Evolutionary conservation across 1,140 invertebrate genomes (phyloP).

Genomic region (Drosophila parvula): DNA sequence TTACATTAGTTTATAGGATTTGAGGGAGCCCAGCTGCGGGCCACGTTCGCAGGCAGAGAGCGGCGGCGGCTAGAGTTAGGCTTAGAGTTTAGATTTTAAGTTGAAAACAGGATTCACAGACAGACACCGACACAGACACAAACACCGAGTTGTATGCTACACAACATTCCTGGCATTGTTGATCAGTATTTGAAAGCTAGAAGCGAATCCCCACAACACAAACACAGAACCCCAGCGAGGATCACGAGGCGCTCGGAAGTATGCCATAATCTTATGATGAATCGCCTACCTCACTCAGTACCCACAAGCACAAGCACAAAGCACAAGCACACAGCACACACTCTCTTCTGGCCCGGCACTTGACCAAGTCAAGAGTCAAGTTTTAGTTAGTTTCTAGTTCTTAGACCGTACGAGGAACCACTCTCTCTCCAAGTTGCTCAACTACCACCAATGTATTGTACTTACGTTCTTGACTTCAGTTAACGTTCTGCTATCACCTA

Average conservation of each 20-base stretch:
- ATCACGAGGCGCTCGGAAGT: constrained; percentile 71
- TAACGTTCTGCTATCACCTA: constrained; percentile 30
- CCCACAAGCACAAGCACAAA: constrained; percentile 14
- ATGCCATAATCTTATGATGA: constrained; percentile 76
- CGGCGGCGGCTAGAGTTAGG: constrained; percentile 59
- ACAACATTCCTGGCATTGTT: constrained; percentile 81
- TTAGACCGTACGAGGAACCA: constrained; percentile 41
- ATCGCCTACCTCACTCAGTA: constrained; percentile 64
- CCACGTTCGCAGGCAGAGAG: constrained; percentile 15
- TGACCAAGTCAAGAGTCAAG: constrained; percentile 77
- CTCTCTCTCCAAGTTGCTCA: constrained; percentile 79
- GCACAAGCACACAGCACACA: constrained; percentile 16
- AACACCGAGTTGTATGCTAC: constrained; percentile 23
- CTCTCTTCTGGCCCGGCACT: constrained; percentile 59
- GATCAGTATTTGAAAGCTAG: constrained; percentile 80
- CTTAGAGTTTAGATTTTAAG: constrained; percentile 32
- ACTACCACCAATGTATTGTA: constrained; percentile 64
- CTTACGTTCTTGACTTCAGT: constrained; percentile 63
- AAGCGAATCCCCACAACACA: constrained; percentile 53
- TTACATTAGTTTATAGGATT: constrained; percentile 69
- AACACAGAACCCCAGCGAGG: constrained; percentile 15
- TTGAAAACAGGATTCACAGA: constrained; percentile 47
- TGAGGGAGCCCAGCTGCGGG: constrained; percentile 2
- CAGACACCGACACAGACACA: constrained; percentile 27
- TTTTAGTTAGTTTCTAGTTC: constrained; percentile 69